Evolutionary conservation across 2,888 invertebrate species (phyloP), one percentile per base, ranked within the genome.

Genomic region (Tenthredo notha): DNA sequence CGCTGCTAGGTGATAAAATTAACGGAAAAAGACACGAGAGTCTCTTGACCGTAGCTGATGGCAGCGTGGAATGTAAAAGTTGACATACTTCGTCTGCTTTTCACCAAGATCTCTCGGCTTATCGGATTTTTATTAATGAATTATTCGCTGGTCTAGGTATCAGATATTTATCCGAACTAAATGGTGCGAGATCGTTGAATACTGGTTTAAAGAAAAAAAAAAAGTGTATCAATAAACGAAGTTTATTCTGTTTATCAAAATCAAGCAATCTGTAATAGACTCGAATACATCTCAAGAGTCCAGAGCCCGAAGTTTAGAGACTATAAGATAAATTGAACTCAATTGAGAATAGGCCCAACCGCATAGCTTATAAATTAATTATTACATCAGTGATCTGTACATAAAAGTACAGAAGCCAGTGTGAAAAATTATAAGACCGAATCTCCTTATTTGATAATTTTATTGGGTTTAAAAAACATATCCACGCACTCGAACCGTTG

Each of bases 61-160:
- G 72, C 43, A 74, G 43, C 74, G 54, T 33, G 84, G 84, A 84
- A 84, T 67, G 84, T 84, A 84, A 84, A 72, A 84, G 84, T 84
- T 54, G 84, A 21, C 84, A 84, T 21, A 84, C 84, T 84, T 84
- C 18, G 72, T 74, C 43, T 74, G 10, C n/a, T 74, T 74, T 43
- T 12, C 43, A 6, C 74, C 21, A 43, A 18, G 67, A 67, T 67
- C 15, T 67, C 18, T 15, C 67, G 33, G 29, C 33, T 67, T 18
- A 67, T 33, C 10, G 9, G 10, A 67, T 67, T 67, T 29, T 33
- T 67, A 33, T 67, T 33, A 29, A 67, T 18, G 15, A 67, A 33
- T 67, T 4, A 29, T 25, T 21, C 61, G 29, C 61, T 25, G 61
- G 61, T 61, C 9, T 25, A 61, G 21, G 21, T 29, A 29, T 61